Base-by-base conservation (phyloP, 2,797 vertebrate genomes). In the Acanthiza pusilla region DNA sequence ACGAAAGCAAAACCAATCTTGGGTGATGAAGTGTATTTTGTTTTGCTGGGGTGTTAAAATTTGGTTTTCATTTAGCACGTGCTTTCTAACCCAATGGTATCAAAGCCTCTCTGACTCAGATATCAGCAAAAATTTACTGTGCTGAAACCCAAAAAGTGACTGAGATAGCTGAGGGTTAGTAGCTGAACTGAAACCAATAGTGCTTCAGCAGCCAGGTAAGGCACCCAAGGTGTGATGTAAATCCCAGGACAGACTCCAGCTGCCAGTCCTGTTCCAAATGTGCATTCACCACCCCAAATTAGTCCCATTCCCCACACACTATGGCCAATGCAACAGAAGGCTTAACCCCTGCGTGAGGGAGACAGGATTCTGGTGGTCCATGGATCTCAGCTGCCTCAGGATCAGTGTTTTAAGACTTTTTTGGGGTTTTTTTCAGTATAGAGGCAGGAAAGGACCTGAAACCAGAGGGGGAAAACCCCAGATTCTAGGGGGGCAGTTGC, bases 311-410 rank as follows among this genome's bases (percentile, higher is more conserved):
- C 53, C 22, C 67, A 27, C 10, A 32, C 12, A 5, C 22, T 1
- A 19, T 3, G 29, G 57, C 25, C 42, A 87, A 1, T 6, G 38
- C 43, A 61, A 32, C n/a, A 42, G 25, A 14, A 30, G 29, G 29
- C 14, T 26, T 36, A 55, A 62, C 8, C 19, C 11, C 29, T 29
- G 48, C 0, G 0, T 14, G 40, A 70, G 13, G 12, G 32, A 72
- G 36, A 36, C 54, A 19, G 47, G 43, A 17, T 2, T 47, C 38
- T 9, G 34, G 16, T 29, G 3, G 19, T 25, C 4, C 0, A 0
- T 21, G 42, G 8, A 21, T 18, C 58, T 43, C 40, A 26, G n/a
- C 43, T 74, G 36, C 36, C 29, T 43, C 58, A 53, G 40, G 26
- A 60, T 53, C 34, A 13, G 16, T 0, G 2, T 4, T 92, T 66